These are phyloP conservation scores for Lasioglossum leucozonium DNA, from an alignment of 2,888 invertebrate species.

Conservation along the genomic window DNA sequence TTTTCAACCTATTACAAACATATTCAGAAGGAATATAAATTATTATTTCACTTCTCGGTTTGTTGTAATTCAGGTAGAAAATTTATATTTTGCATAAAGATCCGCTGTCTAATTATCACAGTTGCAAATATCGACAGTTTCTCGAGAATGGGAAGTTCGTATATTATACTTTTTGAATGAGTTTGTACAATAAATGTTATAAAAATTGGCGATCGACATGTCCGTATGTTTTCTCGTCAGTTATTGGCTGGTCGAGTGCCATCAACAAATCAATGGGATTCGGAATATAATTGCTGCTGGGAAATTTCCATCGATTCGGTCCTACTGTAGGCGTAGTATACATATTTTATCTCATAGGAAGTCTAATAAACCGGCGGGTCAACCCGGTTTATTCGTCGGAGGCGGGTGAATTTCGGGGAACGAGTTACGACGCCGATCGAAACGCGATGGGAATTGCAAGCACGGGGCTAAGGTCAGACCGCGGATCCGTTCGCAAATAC, in stretches of 20 bases:
- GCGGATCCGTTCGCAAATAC: conserved; percentile 20
- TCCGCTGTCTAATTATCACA: no score
- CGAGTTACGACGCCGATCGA: not conserved
- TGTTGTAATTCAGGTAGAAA: no score
- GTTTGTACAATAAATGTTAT: no score
- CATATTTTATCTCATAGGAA: not conserved
- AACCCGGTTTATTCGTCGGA: not conserved
- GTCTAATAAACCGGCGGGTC: not conserved
- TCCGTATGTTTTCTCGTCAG: not conserved
- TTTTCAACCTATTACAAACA: no score
- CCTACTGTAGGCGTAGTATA: not conserved
- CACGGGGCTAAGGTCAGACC: conserved; percentile 9
- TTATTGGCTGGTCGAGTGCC: not conserved
- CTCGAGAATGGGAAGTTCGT: no score
- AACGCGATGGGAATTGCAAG: no score
- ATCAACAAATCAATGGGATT: not conserved
- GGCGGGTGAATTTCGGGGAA: not conserved
- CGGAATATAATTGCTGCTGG: not conserved
- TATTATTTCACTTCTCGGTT: no score
- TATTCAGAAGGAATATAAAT: no score
- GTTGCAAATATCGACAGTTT: no score
- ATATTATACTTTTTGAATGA: no score
- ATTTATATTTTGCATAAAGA: no score
- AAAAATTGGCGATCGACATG: not conserved
- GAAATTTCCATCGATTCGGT: not conserved